Conservation (phyloP, 2,888 invertebrate genomes). For the Aphidius colemani region DNA sequence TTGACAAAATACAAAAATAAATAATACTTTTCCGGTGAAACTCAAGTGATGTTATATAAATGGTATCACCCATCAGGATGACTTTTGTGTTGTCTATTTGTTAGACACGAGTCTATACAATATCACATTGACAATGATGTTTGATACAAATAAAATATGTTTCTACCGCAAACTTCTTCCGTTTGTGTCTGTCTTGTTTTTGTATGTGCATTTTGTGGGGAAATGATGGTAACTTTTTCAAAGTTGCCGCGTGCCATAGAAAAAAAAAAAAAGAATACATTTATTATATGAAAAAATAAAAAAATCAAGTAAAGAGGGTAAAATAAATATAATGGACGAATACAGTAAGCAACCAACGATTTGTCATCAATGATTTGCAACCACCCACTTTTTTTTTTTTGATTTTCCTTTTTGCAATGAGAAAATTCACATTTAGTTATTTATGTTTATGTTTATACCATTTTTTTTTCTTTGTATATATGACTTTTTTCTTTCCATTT, state of each 20-base stretch:
- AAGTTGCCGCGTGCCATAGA: constrained; percentile 8
- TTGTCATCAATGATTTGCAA: constrained; percentile 45
- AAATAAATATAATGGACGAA: too few species aligned
- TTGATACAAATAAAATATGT: not conserved
- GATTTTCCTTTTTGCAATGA: constrained; percentile 9
- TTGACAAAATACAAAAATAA: too few species aligned
- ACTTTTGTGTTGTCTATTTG: too few species aligned
- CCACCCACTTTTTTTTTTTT: constrained; percentile 35
- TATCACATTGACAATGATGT: constrained; percentile 2
- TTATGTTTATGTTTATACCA: too few species aligned
- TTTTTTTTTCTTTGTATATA: too few species aligned
- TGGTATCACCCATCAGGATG: too few species aligned
- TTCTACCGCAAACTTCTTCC: constrained; percentile 4
- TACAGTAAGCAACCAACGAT: constrained; percentile 28
- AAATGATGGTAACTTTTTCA: constrained; percentile 2
- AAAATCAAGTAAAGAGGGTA: not conserved
- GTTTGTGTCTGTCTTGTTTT: not conserved
- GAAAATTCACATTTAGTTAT: too few species aligned
- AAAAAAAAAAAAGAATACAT: too few species aligned
- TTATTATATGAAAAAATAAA: not conserved
- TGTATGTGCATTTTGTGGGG: constrained; percentile 1
- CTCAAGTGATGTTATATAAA: too few species aligned
- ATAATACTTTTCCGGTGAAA: too few species aligned
- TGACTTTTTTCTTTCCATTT: not conserved
- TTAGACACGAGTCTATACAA: not conserved